Percentiles rank a stretch among this genome's conserved stretches.
Conservation (phyloP, 23 tunicate species). For the Halocynthia roretzi region DNA sequence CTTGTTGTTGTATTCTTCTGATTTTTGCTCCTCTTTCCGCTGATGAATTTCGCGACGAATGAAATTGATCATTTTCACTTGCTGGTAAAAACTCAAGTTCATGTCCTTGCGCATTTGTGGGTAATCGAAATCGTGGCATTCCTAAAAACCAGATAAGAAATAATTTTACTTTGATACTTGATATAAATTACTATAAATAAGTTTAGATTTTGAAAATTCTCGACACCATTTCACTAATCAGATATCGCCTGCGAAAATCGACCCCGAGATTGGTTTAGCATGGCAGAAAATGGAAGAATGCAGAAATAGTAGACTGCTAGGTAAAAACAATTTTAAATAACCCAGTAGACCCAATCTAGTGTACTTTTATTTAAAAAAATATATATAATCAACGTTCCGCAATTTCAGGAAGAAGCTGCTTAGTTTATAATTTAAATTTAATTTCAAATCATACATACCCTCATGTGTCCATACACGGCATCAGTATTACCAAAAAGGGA, state of each 20-base stretch:
- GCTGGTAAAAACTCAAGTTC: constrained; percentile 90
- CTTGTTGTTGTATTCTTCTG: neutral
- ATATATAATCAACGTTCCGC: neutral
- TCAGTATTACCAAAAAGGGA: constrained; percentile 35
- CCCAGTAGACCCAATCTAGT: neutral
- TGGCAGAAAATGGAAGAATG: no score
- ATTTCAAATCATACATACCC: constrained; percentile 5
- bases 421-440: no score
- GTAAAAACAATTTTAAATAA: neutral
- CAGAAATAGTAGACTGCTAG: neutral
- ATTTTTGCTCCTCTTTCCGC: neutral
- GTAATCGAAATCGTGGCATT: constrained; percentile 70
- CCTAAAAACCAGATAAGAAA: neutral
- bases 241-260: no score
- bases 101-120: constrained; percentile 38
- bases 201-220: no score
- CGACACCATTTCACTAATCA: no score
- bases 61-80: constrained; percentile 84
- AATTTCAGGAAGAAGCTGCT: no score
- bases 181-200: no score
- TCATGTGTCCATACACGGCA: constrained; percentile 66
- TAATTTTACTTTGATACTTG: neutral
- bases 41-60: constrained; percentile 52
- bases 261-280: no score
- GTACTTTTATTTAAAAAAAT: neutral